Base-by-base conservation (phyloP, 2,797 vertebrate genomes). In the Silurus aristotelis region DNA sequence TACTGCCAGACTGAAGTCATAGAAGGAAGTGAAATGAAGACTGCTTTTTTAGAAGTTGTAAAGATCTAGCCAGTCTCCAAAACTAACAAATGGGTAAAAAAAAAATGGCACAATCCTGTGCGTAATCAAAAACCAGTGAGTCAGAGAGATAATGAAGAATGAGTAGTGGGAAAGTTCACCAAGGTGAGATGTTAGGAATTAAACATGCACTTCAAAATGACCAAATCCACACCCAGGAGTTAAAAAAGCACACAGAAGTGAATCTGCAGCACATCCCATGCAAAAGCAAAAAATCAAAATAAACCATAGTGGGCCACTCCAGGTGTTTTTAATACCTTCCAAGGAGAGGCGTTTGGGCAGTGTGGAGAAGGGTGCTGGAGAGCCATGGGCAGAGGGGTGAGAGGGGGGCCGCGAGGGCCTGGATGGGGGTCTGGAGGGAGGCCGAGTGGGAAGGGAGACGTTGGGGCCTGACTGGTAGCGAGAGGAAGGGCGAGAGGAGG, bases 331-430 rank as follows among this genome's bases (percentile, higher is more conserved):
- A 86, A 94, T 99, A 99, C 98, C 98, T 99, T 99, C 98, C 96
- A 97, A 97, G 95, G 97, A 98, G 96, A 99, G 97, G 97, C 96
- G 98, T 98, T 98, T 99, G 96, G 97, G 97, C 96, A 98, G 95
- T 96, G 96, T 97, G 95, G 97, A 97, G 96, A 96, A 96, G 95
- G 96, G 96, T 94, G 96, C 96, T 92, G 97, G 93, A 95, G 97
- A 97, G 96, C 98, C 97, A 93, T 98, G 97, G 96, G 96, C 96
- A 96, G 97, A 97, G 96, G 98, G 97, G 96, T 98, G 97, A 97
- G 97, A 97, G 95, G 96, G 95, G 95, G 98, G 97, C 93, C 98
- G 97, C 94, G 96, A 99, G 93, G 98, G 97, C 96, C 98, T 96
- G 96, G 97, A 98, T 95, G 97, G 98, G 97, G 98, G 97, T 96